Evolutionary conservation across 1,140 invertebrate genomes (phyloP).

Genomic region (Drosophila tsacasi): DNA sequence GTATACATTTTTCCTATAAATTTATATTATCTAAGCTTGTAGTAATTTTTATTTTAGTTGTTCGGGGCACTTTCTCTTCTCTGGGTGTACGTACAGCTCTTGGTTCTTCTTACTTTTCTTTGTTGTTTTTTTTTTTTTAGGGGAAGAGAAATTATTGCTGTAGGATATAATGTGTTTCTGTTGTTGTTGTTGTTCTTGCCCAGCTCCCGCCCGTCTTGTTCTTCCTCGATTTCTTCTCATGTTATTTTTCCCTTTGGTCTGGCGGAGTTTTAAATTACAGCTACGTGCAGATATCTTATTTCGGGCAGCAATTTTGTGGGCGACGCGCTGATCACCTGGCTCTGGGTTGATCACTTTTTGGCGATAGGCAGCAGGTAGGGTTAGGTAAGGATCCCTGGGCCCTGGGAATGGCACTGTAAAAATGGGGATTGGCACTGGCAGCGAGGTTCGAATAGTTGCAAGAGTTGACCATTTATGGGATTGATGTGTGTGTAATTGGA

Average conservation of each 20-base stretch:
- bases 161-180: slow-evolving; percentile 66
- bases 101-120: slow-evolving; percentile 24
- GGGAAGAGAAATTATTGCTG: slow-evolving; percentile 68
- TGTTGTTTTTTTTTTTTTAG: slow-evolving; percentile 29
- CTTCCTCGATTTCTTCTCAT: slow-evolving; percentile 27
- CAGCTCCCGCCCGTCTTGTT: slow-evolving; percentile 33
- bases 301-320: slow-evolving; percentile 74
- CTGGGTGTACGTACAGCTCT: slow-evolving; percentile 44
- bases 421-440: slow-evolving; percentile 27
- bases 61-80: neutral
- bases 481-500: slow-evolving; percentile 55
- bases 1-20: neutral
- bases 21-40: neutral
- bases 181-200: slow-evolving; percentile 23
- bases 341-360: slow-evolving; percentile 57
- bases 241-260: slow-evolving; percentile 32
- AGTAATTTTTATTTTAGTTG: neutral
- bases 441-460: slow-evolving; percentile 30
- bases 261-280: slow-evolving; percentile 79
- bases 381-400: slow-evolving; percentile 33
- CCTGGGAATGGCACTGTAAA: slow-evolving; percentile 15
- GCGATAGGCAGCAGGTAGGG: slow-evolving; percentile 61
- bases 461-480: slow-evolving; percentile 55
- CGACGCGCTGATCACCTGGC: slow-evolving; percentile 66
- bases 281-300: slow-evolving; percentile 83